A percentile compares a stretch with the other conserved stretches of the same genome.
These are phyloP conservation scores for Agapetus fuscipes DNA, from an alignment of 2,888 invertebrate genomes.

Conservation along the genomic window DNA sequence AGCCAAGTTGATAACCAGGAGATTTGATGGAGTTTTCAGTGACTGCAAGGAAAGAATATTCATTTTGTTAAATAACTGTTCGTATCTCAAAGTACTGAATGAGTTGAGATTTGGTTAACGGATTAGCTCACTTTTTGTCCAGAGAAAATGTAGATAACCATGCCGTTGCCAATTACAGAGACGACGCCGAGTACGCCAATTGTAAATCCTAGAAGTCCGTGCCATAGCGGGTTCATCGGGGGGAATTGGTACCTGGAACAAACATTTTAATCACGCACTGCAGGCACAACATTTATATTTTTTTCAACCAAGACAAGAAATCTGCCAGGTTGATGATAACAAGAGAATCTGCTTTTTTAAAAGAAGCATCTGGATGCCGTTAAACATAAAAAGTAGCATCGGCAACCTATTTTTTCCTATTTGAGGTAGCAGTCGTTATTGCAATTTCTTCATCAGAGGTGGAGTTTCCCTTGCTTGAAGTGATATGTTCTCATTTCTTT, in stretches of 20 bases:
- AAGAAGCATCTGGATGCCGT: background rate
- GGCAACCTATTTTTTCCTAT: too few relatives aligned
- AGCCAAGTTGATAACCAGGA: conserved; percentile 84
- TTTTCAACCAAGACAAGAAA: background rate
- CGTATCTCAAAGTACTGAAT: too few relatives aligned
- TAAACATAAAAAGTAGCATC: too few relatives aligned
- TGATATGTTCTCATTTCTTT: too few relatives aligned
- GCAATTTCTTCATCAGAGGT: too few relatives aligned
- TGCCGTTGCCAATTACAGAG: conserved; percentile 61
- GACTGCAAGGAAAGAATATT: conserved; percentile 29
- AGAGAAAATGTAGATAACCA: conserved; percentile 66
- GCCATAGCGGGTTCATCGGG: conserved; percentile 84
- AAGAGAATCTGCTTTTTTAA: background rate
- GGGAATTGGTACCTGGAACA: conserved; percentile 71
- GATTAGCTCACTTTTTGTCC: conserved; percentile 54
- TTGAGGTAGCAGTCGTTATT: too few relatives aligned
- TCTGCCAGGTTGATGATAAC: background rate
- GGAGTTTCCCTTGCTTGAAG: too few relatives aligned
- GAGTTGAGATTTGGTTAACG: too few relatives aligned
- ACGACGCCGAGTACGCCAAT: conserved; percentile 66
- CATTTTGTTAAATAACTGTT: conserved; percentile 2
- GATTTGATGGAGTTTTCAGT: conserved; percentile 82
- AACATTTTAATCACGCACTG: background rate
- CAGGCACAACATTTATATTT: background rate
- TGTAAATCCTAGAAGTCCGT: conserved; percentile 68